These are phyloP conservation scores for Synanthedon vespiformis DNA, from an alignment of 2,888 invertebrate species.

Conservation along the genomic window DNA sequence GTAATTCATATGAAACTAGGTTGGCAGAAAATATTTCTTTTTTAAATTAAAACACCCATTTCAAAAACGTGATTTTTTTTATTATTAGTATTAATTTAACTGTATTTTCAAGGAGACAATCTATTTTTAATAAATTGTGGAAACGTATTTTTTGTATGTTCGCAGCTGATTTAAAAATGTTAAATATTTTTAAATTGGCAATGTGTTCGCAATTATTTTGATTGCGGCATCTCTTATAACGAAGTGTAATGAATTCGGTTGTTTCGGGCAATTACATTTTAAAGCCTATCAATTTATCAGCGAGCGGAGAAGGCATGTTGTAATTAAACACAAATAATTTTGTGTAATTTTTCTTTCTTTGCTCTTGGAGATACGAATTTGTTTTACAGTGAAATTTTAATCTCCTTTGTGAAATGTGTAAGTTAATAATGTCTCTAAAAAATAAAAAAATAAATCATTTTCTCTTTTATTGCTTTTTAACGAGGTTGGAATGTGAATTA, in stretches of 20 bases:
- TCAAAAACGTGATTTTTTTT: too few species aligned
- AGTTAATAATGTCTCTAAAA: too few species aligned
- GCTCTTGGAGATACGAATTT: background rate
- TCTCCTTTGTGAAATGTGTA: background rate
- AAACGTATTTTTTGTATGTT: too few species aligned
- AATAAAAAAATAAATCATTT: too few species aligned
- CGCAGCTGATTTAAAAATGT: background rate
- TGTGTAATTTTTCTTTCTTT: background rate
- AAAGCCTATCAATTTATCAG: background rate
- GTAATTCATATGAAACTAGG: too few species aligned
- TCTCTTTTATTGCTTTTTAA: too few species aligned
- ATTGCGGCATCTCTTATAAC: background rate
- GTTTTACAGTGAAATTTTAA: background rate
- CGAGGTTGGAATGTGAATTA: too few species aligned
- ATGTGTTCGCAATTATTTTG: background rate
- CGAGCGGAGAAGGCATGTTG: background rate
- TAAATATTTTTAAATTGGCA: background rate
- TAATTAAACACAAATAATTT: background rate
- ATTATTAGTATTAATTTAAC: too few species aligned
- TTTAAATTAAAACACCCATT: too few species aligned
- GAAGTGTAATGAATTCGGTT: background rate
- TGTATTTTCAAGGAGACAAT: too few species aligned
- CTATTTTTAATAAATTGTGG: too few species aligned
- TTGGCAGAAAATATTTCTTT: too few species aligned
- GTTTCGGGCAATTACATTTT: background rate